Evolutionary conservation across 2,797 vertebrate species (phyloP).

Genomic region (Sarcoramphus papa): DNA sequence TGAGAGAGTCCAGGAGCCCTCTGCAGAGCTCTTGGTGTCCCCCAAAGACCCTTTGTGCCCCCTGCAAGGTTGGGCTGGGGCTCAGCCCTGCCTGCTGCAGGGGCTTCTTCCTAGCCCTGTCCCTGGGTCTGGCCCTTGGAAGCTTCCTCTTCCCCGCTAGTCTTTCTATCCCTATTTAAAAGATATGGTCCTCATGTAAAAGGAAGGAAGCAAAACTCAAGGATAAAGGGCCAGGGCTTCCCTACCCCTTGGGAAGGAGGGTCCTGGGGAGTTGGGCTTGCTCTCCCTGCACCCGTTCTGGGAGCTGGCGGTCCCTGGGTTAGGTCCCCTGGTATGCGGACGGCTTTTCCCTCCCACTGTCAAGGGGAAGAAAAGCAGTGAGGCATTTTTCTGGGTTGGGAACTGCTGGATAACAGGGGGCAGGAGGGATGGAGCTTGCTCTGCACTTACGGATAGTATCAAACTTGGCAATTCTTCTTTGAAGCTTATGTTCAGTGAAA

Average conservation of each 20-base stretch:
- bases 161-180: not conserved
- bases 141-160: not conserved
- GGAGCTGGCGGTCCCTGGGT: not conserved
- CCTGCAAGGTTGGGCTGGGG: too few relatives aligned
- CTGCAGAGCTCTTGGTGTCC: not conserved
- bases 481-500: not conserved
- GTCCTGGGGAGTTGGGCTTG: not conserved
- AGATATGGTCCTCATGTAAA: not conserved
- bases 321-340: fast-evolving
- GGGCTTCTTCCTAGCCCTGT: not conserved
- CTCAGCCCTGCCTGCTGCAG: not conserved
- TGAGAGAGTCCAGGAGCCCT: not conserved
- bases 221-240: not conserved
- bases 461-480: not conserved
- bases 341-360: not conserved
- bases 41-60: not conserved
- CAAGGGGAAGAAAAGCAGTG: not conserved
- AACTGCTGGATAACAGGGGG: not conserved
- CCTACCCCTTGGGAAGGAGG: fast-evolving
- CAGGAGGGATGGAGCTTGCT: not conserved
- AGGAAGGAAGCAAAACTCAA: not conserved
- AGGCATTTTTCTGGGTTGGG: not conserved
- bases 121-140: not conserved
- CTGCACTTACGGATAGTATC: fast-evolving
- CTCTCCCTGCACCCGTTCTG: too few relatives aligned